Evolutionary conservation across 2,113 vertebrate species (phyloP).

Genomic region (Gadus macrocephalus): DNA sequence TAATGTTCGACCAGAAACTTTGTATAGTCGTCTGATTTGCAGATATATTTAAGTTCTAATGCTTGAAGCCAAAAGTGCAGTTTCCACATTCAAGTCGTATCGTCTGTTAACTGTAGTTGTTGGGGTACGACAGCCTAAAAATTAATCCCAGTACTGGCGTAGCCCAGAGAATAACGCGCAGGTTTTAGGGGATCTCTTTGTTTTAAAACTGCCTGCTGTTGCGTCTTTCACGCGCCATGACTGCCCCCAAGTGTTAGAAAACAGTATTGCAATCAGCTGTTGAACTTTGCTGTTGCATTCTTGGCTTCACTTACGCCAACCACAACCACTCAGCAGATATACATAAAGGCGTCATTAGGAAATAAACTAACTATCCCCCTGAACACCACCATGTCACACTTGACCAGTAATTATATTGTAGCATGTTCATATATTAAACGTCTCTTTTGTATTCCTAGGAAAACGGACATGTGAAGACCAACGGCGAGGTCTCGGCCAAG

Average conservation of each 20-base stretch:
- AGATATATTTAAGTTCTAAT: too few relatives aligned
- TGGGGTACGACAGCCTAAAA: background rate
- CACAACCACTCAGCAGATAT: too few relatives aligned
- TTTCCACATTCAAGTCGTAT: too few relatives aligned
- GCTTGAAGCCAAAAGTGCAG: too few relatives aligned
- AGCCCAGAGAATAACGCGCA: constrained; percentile 23
- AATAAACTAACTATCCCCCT: too few relatives aligned
- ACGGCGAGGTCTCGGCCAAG: constrained; percentile 85
- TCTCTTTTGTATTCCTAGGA: constrained; percentile 70
- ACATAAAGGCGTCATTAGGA: too few relatives aligned
- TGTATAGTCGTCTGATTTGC: too few relatives aligned
- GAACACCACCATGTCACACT: too few relatives aligned
- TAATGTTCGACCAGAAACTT: too few relatives aligned
- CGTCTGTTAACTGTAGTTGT: background rate
- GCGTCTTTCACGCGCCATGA: constrained; percentile 26
- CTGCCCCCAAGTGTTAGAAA: constrained; percentile 50
- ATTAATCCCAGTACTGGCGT: constrained; percentile 22
- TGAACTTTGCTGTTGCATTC: background rate
- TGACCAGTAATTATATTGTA: too few relatives aligned
- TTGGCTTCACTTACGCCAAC: too few relatives aligned
- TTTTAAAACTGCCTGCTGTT: constrained; percentile 33
- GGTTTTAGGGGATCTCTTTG: constrained; percentile 63
- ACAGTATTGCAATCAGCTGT: constrained; percentile 35
- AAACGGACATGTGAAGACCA: constrained; percentile 90
- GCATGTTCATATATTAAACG: constrained; percentile 10